phyloP scores from a whole-genome alignment of 2,888 invertebrate species.

The Muschampia plurimacula region DNA sequence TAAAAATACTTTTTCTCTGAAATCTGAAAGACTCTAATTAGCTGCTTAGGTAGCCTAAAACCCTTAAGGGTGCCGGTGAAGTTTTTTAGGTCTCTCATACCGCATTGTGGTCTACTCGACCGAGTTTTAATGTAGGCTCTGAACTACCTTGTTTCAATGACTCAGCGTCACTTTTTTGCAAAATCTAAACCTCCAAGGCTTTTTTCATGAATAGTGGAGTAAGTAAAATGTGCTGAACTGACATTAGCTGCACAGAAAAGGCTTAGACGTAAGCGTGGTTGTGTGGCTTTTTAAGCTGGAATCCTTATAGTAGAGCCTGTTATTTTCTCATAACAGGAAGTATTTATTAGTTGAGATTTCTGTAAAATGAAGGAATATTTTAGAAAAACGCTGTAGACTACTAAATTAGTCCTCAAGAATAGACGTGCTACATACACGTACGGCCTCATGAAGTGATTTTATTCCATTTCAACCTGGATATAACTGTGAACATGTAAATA shows the following conservation, averaged over 20 bases:
- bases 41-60: conserved; percentile 3
- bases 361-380: no score
- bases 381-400: no score
- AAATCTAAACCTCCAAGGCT: conserved; percentile 2
- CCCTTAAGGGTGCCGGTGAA: conserved; percentile 1
- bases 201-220: conserved; percentile 4
- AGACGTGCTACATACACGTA: no score
- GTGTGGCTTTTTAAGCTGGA: conserved; percentile 3
- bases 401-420: no score
- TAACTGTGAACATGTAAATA: no score
- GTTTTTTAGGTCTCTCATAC: conserved; percentile 5
- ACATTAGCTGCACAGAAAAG: conserved; percentile 6
- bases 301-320: not conserved
- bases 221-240: not conserved
- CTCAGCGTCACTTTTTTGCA: conserved; percentile 1
- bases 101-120: conserved; percentile 25
- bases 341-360: not conserved
- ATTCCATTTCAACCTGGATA: no score
- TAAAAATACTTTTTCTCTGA: not conserved
- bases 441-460: no score
- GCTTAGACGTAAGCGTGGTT: not conserved
- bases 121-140: conserved; percentile 11
- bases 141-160: conserved; percentile 6
- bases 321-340: conserved; percentile 5
- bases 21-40: conserved; percentile 5